These are phyloP conservation scores for Porites cylindrica DNA, from an alignment of 92 coral and sea anemone genomes.

Conservation along the genomic window DNA sequence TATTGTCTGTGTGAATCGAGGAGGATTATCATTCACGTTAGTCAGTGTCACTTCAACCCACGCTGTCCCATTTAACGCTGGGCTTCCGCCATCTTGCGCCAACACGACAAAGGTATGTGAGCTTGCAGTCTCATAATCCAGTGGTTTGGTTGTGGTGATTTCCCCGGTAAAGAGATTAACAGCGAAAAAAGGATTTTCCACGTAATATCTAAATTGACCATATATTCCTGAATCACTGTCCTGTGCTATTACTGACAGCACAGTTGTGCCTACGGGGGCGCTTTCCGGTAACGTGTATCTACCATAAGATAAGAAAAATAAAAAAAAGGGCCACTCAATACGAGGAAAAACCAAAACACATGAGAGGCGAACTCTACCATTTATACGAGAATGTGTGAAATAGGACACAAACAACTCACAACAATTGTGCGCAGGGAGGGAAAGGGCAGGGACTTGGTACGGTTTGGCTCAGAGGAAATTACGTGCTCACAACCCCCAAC, in stretches of 20 bases:
- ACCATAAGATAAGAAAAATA: background rate
- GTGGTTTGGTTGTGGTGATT: conserved; percentile 69
- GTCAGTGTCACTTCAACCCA: conserved; percentile 79
- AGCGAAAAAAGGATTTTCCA: conserved; percentile 68
- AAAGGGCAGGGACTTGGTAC: too few species aligned
- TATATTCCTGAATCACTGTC: conserved; percentile 94
- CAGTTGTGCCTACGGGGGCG: conserved; percentile 93
- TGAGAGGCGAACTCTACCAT: too few species aligned
- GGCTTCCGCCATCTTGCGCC: conserved; percentile 91
- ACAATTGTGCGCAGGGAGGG: too few species aligned
- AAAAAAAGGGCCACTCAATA: background rate
- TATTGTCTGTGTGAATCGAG: conserved; percentile 80
- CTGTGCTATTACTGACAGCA: conserved; percentile 85
- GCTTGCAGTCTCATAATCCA: conserved; percentile 83
- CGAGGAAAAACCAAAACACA: background rate
- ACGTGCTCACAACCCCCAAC: too few species aligned
- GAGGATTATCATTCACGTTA: conserved; percentile 94
- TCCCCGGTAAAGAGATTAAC: conserved; percentile 93
- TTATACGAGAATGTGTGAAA: too few species aligned
- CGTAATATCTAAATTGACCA: conserved; percentile 83
- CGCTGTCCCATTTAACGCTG: conserved; percentile 82
- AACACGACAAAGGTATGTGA: conserved; percentile 78
- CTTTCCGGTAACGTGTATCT: conserved; percentile 86
- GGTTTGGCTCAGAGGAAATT: too few species aligned
- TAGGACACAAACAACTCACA: too few species aligned